A percentile compares a stretch with the other conserved stretches of the same genome.
Evolutionary conservation across 2,888 invertebrate genomes (phyloP).

Genomic region (Cephus spinipes): DNA sequence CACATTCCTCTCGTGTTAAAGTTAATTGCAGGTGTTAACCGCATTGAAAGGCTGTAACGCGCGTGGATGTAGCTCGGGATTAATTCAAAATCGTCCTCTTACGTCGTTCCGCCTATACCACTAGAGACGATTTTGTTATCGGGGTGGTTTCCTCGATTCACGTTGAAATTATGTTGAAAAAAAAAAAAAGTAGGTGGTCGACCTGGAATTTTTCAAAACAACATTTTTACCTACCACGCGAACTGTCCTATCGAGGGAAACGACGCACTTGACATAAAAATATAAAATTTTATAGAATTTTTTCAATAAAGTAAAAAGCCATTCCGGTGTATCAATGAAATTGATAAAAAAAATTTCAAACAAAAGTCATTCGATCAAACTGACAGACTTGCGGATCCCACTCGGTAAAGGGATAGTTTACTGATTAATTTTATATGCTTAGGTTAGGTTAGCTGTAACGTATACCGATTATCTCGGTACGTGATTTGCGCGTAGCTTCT

Average conservation of each 20-base stretch:
- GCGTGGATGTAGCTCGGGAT: not conserved
- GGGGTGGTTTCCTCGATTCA: not conserved
- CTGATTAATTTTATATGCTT: not conserved
- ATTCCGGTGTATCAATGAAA: not conserved
- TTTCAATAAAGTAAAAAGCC: not conserved
- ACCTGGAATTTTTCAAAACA: not conserved
- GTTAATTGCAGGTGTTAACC: slow-evolving; percentile 7
- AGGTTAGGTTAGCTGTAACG: not conserved
- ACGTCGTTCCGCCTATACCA: not conserved
- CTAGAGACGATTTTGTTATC: not conserved
- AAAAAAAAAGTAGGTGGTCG: not conserved
- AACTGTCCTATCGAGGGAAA: not conserved
- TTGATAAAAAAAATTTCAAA: not conserved
- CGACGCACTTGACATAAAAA: not conserved
- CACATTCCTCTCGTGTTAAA: not conserved
- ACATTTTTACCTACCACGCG: not conserved
- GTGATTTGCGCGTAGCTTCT: not conserved
- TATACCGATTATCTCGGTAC: not conserved
- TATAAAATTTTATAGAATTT: not conserved
- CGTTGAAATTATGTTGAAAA: not conserved
- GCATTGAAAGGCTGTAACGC: not conserved
- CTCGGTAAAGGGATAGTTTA: not conserved
- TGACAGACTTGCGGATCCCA: not conserved
- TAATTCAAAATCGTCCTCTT: not conserved
- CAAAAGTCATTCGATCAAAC: not conserved